A percentile compares a stretch with the other conserved stretches of the same genome.
These are phyloP conservation scores for Drosophila kikkawai DNA, from an alignment of 1,140 invertebrate genomes.

Conservation along the genomic window DNA sequence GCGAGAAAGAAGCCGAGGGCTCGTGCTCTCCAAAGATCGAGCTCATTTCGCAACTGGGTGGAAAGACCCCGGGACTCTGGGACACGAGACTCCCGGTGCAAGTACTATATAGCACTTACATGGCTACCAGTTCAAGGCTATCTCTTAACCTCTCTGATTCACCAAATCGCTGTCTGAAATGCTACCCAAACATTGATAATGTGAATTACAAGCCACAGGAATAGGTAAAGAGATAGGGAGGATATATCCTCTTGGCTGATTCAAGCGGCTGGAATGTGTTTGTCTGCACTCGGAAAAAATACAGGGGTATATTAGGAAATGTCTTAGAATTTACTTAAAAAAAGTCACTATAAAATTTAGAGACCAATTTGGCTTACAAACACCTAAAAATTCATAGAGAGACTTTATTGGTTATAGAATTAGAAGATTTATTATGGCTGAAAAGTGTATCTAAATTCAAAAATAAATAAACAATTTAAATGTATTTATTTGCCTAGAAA, in stretches of 20 bases:
- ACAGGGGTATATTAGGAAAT: not conserved
- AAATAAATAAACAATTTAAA: not conserved
- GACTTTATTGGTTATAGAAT: not conserved
- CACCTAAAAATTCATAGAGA: not conserved
- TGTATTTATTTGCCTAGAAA: not conserved
- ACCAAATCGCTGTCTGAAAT: constrained; percentile 5
- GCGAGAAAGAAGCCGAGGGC: constrained; percentile 69
- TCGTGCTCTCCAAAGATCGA: constrained; percentile 51
- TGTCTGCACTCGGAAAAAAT: constrained; percentile 10
- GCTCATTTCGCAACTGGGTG: constrained; percentile 53
- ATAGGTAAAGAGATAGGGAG: not conserved
- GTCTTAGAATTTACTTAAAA: not conserved
- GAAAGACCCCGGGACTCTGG: constrained; percentile 41
- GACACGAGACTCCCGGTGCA: constrained; percentile 34
- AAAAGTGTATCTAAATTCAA: not conserved
- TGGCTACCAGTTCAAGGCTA: constrained; percentile 41
- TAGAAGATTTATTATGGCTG: not conserved
- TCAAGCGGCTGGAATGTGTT: constrained; percentile 49
- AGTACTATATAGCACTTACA: constrained; percentile 27
- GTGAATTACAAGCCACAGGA: constrained; percentile 19
- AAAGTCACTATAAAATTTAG: not conserved
- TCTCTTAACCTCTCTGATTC: constrained; percentile 8
- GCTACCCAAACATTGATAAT: constrained; percentile 7
- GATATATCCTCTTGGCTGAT: constrained; percentile 36
- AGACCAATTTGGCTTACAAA: not conserved